Percentiles rank a stretch among this genome's conserved stretches.
Conservation (phyloP, 1,140 invertebrate species). For the Eupeodes corollae region DNA sequence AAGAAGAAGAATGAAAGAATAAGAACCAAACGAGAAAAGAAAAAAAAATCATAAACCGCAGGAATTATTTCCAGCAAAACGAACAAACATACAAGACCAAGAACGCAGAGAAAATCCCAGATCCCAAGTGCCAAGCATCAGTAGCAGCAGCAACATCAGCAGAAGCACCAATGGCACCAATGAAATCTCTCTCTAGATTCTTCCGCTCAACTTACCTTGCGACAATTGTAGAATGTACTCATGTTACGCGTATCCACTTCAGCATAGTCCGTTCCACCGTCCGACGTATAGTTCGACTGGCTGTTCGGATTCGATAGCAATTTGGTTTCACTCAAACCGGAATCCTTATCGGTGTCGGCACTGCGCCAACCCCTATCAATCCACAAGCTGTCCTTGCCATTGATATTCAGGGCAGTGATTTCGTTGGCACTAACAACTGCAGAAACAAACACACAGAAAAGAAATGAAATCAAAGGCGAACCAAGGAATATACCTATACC, state of each 20-base stretch:
- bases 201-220: constrained; percentile 18
- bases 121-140: too few relatives aligned
- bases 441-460: background rate
- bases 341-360: constrained; percentile 54
- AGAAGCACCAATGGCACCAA: too few relatives aligned
- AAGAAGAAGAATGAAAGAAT: too few relatives aligned
- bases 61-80: too few relatives aligned
- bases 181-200: background rate
- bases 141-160: too few relatives aligned
- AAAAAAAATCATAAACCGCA: constrained; percentile 3
- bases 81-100: too few relatives aligned
- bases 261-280: constrained; percentile 57
- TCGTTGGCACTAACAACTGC: constrained; percentile 48
- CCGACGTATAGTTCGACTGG: constrained; percentile 38
- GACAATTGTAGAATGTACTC: constrained; percentile 67
- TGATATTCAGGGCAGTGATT: constrained; percentile 51
- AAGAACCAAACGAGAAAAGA: constrained; percentile 11
- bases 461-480: background rate
- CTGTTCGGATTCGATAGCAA: constrained; percentile 48
- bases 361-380: constrained; percentile 62
- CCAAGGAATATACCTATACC: background rate
- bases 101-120: too few relatives aligned
- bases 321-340: constrained; percentile 43
- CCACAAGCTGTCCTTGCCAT: constrained; percentile 62
- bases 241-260: constrained; percentile 63